Percentiles rank a stretch among this genome's conserved stretches.
Conservation (phyloP, 2,113 vertebrate species). For the Odontesthes bonariensis region DNA sequence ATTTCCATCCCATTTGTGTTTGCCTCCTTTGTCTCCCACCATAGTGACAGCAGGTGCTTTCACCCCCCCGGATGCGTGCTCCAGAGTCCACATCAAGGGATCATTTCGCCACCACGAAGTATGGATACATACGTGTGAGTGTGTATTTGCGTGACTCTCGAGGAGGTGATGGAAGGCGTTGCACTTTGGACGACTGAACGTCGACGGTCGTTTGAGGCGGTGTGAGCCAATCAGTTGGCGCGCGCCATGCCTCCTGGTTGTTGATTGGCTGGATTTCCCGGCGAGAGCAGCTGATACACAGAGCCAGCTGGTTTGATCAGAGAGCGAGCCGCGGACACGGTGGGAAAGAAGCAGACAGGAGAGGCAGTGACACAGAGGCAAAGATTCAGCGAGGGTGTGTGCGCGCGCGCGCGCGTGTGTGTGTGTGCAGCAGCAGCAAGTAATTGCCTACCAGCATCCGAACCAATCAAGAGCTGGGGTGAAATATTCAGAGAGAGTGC, state of each 20-base stretch:
- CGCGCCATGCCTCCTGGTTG: conserved; percentile 66
- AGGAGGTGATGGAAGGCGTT: conserved; percentile 35
- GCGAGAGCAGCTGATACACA: conserved; percentile 73
- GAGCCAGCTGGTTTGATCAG: conserved; percentile 74
- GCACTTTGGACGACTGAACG: conserved; percentile 63
- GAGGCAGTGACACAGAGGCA: conserved; percentile 43
- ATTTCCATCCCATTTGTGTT: no score
- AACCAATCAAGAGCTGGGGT: conserved; percentile 59
- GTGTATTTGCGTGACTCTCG: conserved; percentile 30
- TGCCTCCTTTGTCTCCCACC: conserved; percentile 4
- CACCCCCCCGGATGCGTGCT: conserved; percentile 25
- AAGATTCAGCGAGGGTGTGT: conserved; percentile 38
- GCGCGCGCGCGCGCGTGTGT: conserved; percentile 17
- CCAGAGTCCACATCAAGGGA: conserved; percentile 52
- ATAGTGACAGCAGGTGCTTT: conserved; percentile 32
- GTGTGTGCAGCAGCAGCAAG: conserved; percentile 23
- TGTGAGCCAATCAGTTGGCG: conserved; percentile 77
- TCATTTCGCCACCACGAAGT: conserved; percentile 13
- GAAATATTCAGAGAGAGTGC: conserved; percentile 41
- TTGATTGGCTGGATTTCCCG: conserved; percentile 80
- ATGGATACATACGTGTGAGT: conserved; percentile 15
- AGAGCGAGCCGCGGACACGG: conserved; percentile 53
- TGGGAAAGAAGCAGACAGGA: no score
- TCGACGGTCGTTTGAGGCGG: conserved; percentile 37
- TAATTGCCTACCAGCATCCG: conserved; percentile 59